Percentiles rank a stretch among this genome's conserved stretches.
These are phyloP conservation scores for Neogobius melanostomus DNA, from an alignment of 2,113 vertebrate species.

Conservation along the genomic window DNA sequence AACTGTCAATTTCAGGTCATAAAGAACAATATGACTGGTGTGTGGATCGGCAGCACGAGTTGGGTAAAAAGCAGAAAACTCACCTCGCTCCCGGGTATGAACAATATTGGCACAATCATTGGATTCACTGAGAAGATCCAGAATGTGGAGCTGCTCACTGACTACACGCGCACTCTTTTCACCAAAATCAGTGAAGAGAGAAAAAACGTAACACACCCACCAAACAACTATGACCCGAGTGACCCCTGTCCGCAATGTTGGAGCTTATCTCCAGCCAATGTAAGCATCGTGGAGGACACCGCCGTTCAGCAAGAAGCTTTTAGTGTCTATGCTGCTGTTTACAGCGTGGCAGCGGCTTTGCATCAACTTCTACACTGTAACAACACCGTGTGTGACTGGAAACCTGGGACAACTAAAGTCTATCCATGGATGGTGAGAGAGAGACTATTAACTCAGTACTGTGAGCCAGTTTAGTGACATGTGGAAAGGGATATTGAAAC, in stretches of 20 bases:
- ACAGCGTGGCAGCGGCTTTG: constrained; percentile 82
- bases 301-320: constrained; percentile 62
- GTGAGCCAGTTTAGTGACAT: not conserved
- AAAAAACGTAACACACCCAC: not conserved
- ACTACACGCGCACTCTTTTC: constrained; percentile 61
- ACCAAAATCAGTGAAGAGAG: constrained; percentile 57
- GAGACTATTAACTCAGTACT: not conserved
- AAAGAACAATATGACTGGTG: constrained; percentile 69
- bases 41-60: constrained; percentile 86
- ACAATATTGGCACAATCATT: constrained; percentile 81
- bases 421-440: constrained; percentile 82
- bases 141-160: constrained; percentile 50
- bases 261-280: constrained; percentile 55
- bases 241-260: constrained; percentile 72
- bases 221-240: not conserved
- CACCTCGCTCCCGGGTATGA: constrained; percentile 62
- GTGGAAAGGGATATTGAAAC: not conserved
- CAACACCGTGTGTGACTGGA: constrained; percentile 16
- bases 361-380: constrained; percentile 78
- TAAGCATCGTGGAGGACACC: constrained; percentile 23
- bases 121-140: constrained; percentile 61
- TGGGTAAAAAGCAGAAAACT: constrained; percentile 72
- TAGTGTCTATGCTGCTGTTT: constrained; percentile 77
- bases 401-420: constrained; percentile 39
- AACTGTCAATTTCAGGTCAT: constrained; percentile 66